These are phyloP conservation scores for Cremastobaeus sp. DNA, from an alignment of 2,888 invertebrate species.

Conservation along the genomic window DNA sequence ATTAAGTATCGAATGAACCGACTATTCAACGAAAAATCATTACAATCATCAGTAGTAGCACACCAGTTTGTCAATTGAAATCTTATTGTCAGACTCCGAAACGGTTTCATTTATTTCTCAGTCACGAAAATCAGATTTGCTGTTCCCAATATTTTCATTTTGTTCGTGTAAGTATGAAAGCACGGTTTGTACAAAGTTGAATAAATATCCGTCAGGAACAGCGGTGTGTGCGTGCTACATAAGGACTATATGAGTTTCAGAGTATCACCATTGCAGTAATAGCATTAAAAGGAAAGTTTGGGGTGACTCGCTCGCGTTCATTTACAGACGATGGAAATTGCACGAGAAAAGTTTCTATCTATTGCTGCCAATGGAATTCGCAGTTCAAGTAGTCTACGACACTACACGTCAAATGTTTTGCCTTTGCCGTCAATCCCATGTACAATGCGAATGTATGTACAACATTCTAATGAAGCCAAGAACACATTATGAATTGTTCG, in stretches of 20 bases:
- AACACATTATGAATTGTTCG: constrained; percentile 29
- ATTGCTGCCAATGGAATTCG: constrained; percentile 38
- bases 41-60: too few relatives aligned
- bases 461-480: constrained; percentile 42
- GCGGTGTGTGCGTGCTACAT: constrained; percentile 3
- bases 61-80: too few relatives aligned
- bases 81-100: too few relatives aligned
- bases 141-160: too few relatives aligned
- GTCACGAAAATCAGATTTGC: too few relatives aligned
- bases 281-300: constrained; percentile 54
- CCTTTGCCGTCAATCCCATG: constrained; percentile 44
- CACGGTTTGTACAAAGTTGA: background rate
- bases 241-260: constrained; percentile 20
- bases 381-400: constrained; percentile 26
- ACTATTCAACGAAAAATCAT: too few relatives aligned
- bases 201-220: constrained; percentile 9
- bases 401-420: constrained; percentile 48
- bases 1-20: too few relatives aligned
- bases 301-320: constrained; percentile 34
- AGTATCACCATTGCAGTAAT: constrained; percentile 31
- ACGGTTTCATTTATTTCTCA: too few relatives aligned
- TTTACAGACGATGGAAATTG: constrained; percentile 42
- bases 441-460: constrained; percentile 39
- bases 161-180: constrained; percentile 17
- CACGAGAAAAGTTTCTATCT: constrained; percentile 63